Base-by-base conservation (phyloP, 2,113 vertebrate genomes). In the Xyrauchen texanus region DNA sequence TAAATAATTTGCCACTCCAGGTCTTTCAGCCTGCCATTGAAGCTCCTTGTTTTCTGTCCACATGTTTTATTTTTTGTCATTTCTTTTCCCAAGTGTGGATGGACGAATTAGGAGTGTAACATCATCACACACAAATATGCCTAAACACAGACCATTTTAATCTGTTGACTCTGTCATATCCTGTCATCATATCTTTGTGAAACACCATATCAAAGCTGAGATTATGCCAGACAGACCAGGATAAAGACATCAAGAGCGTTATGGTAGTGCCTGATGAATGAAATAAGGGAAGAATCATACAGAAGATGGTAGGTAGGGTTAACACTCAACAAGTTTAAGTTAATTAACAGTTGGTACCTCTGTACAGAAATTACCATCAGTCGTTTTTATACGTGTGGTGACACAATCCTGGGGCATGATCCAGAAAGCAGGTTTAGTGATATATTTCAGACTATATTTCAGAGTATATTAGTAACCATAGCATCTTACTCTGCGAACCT, bases 131-230 rank as follows among this genome's bases (percentile, higher is more conserved):
- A 49, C 55, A 68, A 68, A 61, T 52, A 45, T 15, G 75, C 8
- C 6, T 21, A 13, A 45, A 16, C 61, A 65, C 74, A 45, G 16
- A 66, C 67, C 61, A 45, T 67, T 76, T 68, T 77, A 73, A 68
- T 51, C 57, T 45, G 47, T 67, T 52, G 57, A 9, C 13, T 77
- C 78, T 80, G 78, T 77, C 73, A 73, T 61, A 61, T 72, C 42
- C 63, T 74, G 71, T 71, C 68, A 78, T 80, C 49, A 52, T 78
- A 63, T 81, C 68, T 44, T 65, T 73, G 67, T 62, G n/a, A 13
- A 83, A 15, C 62, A 73, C 16, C 49, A 62, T 74, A 34, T 78
- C 15, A 73, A 70, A 65, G 10, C 71, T 46, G 70, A 79, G 57
- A 80, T 77, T 42, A n/a, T 68, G 71, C 80, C 16, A 62, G 52